phyloP scores from a whole-genome alignment of 2,113 vertebrate genomes.

The Tachysurus vachellii region DNA sequence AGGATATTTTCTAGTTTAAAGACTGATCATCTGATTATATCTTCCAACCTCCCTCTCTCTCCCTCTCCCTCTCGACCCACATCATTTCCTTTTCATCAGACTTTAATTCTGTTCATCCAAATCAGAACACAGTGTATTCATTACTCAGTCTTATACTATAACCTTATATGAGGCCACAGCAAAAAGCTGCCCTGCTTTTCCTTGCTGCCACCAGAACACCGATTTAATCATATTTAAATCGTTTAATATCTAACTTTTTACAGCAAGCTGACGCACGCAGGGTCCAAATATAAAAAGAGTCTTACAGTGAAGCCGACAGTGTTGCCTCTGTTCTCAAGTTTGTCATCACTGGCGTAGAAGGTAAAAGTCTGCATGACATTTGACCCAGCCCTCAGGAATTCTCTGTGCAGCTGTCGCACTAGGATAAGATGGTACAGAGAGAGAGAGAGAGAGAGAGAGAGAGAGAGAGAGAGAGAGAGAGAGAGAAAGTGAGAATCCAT shows the following conservation, averaged over 20 bases:
- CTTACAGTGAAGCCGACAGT: conserved; percentile 85
- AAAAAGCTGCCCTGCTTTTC: background rate
- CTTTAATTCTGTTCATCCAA: background rate
- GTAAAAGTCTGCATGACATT: conserved; percentile 95
- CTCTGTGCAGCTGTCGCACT: conserved; percentile 96
- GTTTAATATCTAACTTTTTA: background rate
- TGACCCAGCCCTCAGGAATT: conserved; percentile 91
- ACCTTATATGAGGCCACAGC: background rate
- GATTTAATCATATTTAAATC: background rate
- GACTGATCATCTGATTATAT: no score
- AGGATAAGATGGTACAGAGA: conserved; percentile 41
- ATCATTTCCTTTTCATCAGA: background rate
- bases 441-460: background rate
- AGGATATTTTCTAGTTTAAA: background rate
- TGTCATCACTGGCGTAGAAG: conserved; percentile 98
- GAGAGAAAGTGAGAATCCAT: background rate
- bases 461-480: background rate
- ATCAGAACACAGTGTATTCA: background rate
- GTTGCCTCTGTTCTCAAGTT: conserved; percentile 95
- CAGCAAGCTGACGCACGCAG: background rate
- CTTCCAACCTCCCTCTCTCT: no score
- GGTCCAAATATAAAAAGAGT: conserved; percentile 31
- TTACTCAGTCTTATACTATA: background rate
- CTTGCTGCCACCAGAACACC: background rate
- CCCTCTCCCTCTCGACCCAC: no score